Base-by-base conservation (phyloP, 2,113 vertebrate species). In the Sphaerodactylus townsendi region DNA sequence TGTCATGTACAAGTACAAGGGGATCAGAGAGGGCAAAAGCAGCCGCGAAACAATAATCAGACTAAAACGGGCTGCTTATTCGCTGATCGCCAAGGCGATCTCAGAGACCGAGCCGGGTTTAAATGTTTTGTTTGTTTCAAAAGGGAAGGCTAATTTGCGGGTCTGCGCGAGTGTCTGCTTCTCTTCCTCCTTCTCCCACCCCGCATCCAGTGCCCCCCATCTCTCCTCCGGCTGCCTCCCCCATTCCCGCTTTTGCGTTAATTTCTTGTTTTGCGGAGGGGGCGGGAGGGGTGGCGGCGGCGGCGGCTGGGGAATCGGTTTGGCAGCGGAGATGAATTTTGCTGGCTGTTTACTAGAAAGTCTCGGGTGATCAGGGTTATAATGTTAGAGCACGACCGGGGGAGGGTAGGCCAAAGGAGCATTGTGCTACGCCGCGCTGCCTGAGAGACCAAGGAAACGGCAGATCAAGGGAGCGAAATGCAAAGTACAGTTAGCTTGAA, bases 1-100 rank as follows among this genome's bases (percentile, higher is more conserved):
- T 96, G 97, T 96, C 97, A 97, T 95, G 95, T 94, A 91, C 95
- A 95, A 90, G 96, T 92, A 90, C 88, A 80, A 89, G 79, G 91
- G 94, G 95, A 95, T 93, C 95, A 86, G 90, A 86, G 85, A 81
- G 85, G 94, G 94, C 95, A 96, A 90, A 92, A 68, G 94, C 92
- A 89, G 92, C 90, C 81, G 85, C 91, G 53, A 66, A 90, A 90
- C 89, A 82, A 90, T 88, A 83, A 83, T 93, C 9, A 5, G 84
- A 62, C 78, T 77, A 84, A 71, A 77, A 64, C 76, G 1, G 83
- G 73, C 80, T 79, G 88, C 92, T 66, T 10, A 5, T 68, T 72
- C 74, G 39, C 56, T 73, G 59, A 65, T 79, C 77, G 66, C 82
- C 46, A 69, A 64, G n/a, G 28, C 46, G 86, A 75, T 76, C 84